These are phyloP conservation scores for Columba guinea DNA, from an alignment of 2,797 vertebrate species.

Conservation along the genomic window DNA sequence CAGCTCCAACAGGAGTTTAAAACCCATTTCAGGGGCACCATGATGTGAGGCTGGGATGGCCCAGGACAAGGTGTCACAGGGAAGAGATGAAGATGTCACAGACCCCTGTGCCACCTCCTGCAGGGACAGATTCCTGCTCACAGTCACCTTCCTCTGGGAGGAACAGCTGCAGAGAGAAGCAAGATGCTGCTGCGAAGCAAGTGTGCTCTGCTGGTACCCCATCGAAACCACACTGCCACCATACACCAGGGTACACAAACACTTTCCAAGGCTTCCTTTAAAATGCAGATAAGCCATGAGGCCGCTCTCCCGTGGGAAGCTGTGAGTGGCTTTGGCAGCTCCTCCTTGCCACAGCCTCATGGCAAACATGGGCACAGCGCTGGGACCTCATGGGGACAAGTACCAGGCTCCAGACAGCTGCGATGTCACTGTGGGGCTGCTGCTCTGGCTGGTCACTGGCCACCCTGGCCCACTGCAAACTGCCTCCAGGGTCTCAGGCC, in stretches of 20 bases:
- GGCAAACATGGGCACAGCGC: neutral
- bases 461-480: neutral
- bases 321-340: neutral
- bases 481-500: too few species aligned
- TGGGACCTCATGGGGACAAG: accelerated
- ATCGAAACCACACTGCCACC: accelerated
- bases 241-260: accelerated
- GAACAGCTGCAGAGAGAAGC: neutral
- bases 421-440: accelerated
- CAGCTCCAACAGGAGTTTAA: neutral
- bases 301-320: neutral
- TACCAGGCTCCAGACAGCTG: neutral
- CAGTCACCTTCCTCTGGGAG: neutral
- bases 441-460: neutral
- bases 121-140: neutral
- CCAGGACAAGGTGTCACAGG: neutral
- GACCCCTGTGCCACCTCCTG: neutral
- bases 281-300: neutral
- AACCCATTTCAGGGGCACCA: neutral
- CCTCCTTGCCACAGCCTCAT: neutral
- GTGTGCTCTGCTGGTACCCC: neutral
- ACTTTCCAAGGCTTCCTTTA: neutral
- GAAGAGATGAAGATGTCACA: accelerated
- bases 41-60: neutral
- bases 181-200: neutral